Conservation (phyloP, 2,888 invertebrate species). For the Metellina segmentata region DNA sequence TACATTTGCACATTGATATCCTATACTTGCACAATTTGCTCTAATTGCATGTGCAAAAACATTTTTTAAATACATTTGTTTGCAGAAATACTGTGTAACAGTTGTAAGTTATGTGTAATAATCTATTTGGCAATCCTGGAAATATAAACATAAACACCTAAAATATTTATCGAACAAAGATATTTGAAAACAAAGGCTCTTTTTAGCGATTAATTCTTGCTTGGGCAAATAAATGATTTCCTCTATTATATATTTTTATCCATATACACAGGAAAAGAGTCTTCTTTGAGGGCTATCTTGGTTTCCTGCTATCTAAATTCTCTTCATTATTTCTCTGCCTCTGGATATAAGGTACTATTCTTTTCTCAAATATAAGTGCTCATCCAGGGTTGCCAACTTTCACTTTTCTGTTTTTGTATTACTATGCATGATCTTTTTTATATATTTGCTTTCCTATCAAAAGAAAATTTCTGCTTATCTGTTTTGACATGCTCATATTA, state of each 20-base stretch:
- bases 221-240: background rate
- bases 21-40: too few species aligned
- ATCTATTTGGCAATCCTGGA: conserved; percentile 35
- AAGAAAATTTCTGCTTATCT: background rate
- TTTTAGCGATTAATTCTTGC: background rate
- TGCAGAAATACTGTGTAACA: too few species aligned
- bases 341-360: conserved; percentile 66
- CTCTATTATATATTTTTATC: conserved; percentile 37
- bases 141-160: too few species aligned
- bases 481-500: background rate
- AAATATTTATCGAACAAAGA: background rate
- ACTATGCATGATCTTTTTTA: conserved; percentile 12
- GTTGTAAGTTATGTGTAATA: background rate
- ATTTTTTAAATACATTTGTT: too few species aligned
- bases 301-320: conserved; percentile 70
- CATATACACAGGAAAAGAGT: conserved; percentile 62
- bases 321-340: conserved; percentile 65
- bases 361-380: background rate
- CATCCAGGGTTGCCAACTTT: conserved; percentile 39
- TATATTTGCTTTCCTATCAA: background rate
- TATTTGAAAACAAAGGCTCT: conserved; percentile 34
- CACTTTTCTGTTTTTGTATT: background rate
- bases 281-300: conserved; percentile 66
- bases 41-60: too few species aligned
- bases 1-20: too few species aligned